These are phyloP conservation scores for Atta texana DNA, from an alignment of 1,140 invertebrate species.

Conservation along the genomic window DNA sequence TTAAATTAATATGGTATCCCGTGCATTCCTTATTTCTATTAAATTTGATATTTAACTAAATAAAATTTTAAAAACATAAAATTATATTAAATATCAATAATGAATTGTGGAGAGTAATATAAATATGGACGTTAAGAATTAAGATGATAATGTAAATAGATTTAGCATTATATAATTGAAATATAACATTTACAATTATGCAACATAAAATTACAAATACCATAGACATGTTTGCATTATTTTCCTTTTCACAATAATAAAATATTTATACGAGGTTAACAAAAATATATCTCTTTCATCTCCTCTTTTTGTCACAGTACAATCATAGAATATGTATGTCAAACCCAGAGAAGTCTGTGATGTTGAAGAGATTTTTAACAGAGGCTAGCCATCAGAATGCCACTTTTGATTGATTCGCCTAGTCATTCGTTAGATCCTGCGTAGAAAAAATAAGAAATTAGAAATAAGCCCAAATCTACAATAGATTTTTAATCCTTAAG, in stretches of 20 bases:
- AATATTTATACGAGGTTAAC: constrained; percentile 19
- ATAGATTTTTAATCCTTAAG: too few species aligned
- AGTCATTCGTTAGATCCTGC: too few species aligned
- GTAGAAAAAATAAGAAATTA: too few species aligned
- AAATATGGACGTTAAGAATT: background rate
- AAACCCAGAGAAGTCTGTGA: too few species aligned
- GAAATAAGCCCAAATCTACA: too few species aligned
- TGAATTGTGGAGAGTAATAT: background rate
- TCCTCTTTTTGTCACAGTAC: too few species aligned
- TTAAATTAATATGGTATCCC: background rate
- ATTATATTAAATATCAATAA: constrained; percentile 7
- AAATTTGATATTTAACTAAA: background rate
- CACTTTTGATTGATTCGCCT: too few species aligned
- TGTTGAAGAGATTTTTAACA: too few species aligned
- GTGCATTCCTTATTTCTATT: background rate
- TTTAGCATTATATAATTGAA: background rate
- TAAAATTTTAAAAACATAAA: background rate
- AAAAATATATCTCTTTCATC: background rate
- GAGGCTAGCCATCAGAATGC: too few species aligned
- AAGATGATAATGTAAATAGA: background rate
- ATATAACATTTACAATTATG: constrained; percentile 14
- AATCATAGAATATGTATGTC: too few species aligned
- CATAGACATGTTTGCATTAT: constrained; percentile 28
- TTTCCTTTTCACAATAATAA: background rate
- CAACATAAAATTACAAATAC: background rate